These are phyloP conservation scores for Griposia aprilina DNA, from an alignment of 2,888 invertebrate genomes.

Conservation along the genomic window DNA sequence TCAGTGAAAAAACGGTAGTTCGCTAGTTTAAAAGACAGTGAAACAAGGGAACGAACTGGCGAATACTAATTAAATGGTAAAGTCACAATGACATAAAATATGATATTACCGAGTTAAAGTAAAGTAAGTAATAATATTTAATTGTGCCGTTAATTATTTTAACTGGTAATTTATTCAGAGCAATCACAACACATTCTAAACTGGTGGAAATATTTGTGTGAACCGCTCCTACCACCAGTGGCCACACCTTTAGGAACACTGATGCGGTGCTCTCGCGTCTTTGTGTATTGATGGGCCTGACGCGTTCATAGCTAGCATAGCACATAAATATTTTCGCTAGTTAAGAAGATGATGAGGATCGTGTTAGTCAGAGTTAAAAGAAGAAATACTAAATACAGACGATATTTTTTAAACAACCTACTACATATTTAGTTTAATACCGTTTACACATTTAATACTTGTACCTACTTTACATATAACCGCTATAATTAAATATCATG, in stretches of 20 bases:
- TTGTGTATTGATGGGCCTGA: not conserved
- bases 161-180: not conserved
- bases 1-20: not conserved
- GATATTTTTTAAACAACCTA: not conserved
- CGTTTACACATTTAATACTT: constrained; percentile 8
- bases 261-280: too few species aligned
- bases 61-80: not conserved
- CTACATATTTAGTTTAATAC: not conserved
- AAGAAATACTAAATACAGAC: not conserved
- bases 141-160: constrained; percentile 7
- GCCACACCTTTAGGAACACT: not conserved
- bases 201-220: constrained; percentile 12
- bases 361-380: not conserved
- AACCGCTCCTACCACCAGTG: not conserved
- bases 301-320: not conserved
- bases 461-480: constrained; percentile 2
- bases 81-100: not conserved
- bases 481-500: constrained; percentile 33
- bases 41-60: not conserved
- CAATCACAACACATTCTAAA: constrained; percentile 7
- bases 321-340: constrained; percentile 25
- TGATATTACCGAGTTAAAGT: constrained; percentile 6
- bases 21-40: not conserved
- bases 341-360: not conserved
- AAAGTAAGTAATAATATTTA: not conserved